Conservation (phyloP, 2,888 invertebrate genomes). For the Dryomyza anilis region DNA sequence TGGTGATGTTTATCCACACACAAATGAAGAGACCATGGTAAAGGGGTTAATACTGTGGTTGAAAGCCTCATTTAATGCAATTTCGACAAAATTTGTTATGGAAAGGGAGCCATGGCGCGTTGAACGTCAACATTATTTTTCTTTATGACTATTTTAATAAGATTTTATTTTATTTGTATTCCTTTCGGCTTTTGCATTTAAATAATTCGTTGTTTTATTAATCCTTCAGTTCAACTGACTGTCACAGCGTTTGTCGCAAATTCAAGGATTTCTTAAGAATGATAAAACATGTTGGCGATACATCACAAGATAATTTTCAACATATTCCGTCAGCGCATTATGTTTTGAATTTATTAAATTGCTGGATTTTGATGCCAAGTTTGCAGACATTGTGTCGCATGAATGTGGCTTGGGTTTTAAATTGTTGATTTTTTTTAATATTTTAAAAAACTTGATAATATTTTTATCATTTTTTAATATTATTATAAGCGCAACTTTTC, state of each 20-base stretch:
- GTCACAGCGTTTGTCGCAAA: neutral
- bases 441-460: neutral
- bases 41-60: too few species aligned
- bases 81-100: too few species aligned
- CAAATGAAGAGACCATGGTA: too few species aligned
- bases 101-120: too few species aligned
- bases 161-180: too few species aligned
- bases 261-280: constrained; percentile 8
- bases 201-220: neutral
- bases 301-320: neutral
- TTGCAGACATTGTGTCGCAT: neutral
- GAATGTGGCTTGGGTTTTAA: neutral
- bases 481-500: neutral
- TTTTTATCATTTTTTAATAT: neutral
- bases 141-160: too few species aligned
- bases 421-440: neutral
- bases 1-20: too few species aligned
- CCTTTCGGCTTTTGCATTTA: neutral
- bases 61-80: too few species aligned
- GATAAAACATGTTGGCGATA: constrained; percentile 6
- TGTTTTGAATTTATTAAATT: neutral
- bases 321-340: neutral
- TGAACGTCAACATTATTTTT: too few species aligned
- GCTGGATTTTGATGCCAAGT: neutral
- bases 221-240: neutral